phyloP scores from a whole-genome alignment of 2,888 invertebrate genomes.

The Pristionchus exspectatus region DNA sequence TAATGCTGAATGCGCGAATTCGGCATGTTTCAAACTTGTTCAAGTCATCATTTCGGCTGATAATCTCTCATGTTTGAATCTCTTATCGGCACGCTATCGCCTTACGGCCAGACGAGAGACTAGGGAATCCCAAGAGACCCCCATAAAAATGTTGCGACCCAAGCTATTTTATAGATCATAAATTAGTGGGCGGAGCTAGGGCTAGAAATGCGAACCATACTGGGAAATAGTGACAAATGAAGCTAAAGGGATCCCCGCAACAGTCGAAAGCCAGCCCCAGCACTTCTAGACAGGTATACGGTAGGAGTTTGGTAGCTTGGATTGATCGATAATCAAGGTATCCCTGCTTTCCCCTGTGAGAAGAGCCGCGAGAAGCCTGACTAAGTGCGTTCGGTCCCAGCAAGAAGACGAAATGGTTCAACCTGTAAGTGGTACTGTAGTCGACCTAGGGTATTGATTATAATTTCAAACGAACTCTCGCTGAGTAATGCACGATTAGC shows the following conservation, averaged over 20 bases:
- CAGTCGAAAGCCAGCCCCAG: not conserved
- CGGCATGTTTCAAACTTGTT: not conserved
- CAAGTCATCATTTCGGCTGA: not conserved
- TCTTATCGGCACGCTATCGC: not conserved
- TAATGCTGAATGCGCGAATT: not conserved
- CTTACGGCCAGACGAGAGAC: not conserved
- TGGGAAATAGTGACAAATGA: not conserved
- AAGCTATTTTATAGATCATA: not conserved
- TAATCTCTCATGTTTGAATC: slow-evolving; percentile 4
- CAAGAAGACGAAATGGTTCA: slow-evolving; percentile 21
- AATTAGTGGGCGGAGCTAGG: slow-evolving; percentile 29
- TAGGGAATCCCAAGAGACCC: not conserved
- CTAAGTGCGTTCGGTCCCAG: slow-evolving; percentile 39
- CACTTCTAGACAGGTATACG: slow-evolving; percentile 28
- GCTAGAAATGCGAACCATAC: not conserved
- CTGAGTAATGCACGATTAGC: too few relatives aligned
- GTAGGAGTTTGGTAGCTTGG: not conserved
- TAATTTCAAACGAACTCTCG: too few relatives aligned
- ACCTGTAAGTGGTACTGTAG: not conserved
- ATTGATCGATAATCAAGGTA: not conserved
- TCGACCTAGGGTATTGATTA: not conserved
- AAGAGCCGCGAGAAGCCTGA: slow-evolving; percentile 29
- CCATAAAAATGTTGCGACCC: slow-evolving; percentile 21
- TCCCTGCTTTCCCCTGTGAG: slow-evolving; percentile 17
- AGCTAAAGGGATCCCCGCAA: slow-evolving; percentile 1